These are phyloP conservation scores for Nematolebias whitei DNA, from an alignment of 2,113 vertebrate species.

Conservation along the genomic window DNA sequence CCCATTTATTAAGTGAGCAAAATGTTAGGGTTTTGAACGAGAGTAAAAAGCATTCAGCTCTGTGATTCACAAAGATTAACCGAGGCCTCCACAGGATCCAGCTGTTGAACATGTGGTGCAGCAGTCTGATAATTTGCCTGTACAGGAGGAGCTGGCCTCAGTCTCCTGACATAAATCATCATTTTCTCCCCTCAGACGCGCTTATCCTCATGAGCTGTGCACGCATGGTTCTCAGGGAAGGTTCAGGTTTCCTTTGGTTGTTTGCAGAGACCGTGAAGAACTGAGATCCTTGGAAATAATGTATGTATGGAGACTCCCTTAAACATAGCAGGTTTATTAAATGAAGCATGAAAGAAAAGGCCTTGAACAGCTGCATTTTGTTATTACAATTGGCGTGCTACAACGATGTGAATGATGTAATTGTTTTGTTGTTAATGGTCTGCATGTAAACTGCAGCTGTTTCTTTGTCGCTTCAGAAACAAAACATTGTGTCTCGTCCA, in stretches of 20 bases:
- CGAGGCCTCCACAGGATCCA: slow-evolving; percentile 31
- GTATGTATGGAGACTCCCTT: slow-evolving; percentile 27
- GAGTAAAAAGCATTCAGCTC: slow-evolving; percentile 13
- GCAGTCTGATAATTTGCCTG: slow-evolving; percentile 16
- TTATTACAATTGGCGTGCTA: slow-evolving; percentile 26
- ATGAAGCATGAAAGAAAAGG: slow-evolving; percentile 10
- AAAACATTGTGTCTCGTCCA: neutral
- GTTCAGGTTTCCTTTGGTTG: slow-evolving; percentile 52
- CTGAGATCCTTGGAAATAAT: slow-evolving; percentile 23
- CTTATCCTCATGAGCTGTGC: slow-evolving; percentile 53
- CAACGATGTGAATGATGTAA: slow-evolving; percentile 14
- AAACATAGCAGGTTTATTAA: slow-evolving; percentile 19
- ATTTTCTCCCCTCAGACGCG: slow-evolving; percentile 56
- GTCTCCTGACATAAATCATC: slow-evolving; percentile 39
- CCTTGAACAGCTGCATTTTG: slow-evolving; percentile 21
- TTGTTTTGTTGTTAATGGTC: slow-evolving; percentile 17
- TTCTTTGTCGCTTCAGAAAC: slow-evolving; percentile 5
- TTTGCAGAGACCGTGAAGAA: slow-evolving; percentile 3
- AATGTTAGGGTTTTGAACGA: neutral
- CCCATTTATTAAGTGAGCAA: neutral
- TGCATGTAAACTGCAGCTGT: slow-evolving; percentile 26
- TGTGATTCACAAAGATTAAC: slow-evolving; percentile 2
- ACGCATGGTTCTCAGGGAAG: slow-evolving; percentile 26
- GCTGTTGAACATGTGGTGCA: slow-evolving; percentile 61
- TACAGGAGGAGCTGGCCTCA: slow-evolving; percentile 18